Evolutionary conservation across 1,140 invertebrate genomes (phyloP).

Genomic region (Drosophila pectinifera): DNA sequence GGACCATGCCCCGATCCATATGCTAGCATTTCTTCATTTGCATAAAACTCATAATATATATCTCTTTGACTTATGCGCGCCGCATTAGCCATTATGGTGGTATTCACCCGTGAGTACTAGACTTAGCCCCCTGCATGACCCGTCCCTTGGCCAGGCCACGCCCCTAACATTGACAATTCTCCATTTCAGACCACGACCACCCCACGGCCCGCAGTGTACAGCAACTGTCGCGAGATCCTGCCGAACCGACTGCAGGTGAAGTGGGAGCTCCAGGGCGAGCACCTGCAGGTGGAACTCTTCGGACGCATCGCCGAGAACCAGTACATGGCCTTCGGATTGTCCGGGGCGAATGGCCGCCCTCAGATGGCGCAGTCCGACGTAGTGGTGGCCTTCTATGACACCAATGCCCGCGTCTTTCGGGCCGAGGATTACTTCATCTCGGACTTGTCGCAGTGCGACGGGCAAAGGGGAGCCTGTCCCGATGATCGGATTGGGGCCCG

Average conservation of each 20-base stretch:
- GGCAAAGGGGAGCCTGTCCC: constrained; percentile 93
- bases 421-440: constrained; percentile 95
- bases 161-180: constrained; percentile 15
- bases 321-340: constrained; percentile 95
- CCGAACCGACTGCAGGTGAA: constrained; percentile 92
- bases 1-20: constrained; percentile 26
- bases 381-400: constrained; percentile 92
- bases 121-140: constrained; percentile 63
- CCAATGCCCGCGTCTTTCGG: constrained; percentile 88
- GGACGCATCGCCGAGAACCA: constrained; percentile 92
- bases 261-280: constrained; percentile 91
- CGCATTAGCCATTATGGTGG: constrained; percentile 93
- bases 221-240: constrained; percentile 92
- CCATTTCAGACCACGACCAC: constrained; percentile 87
- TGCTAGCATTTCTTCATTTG: constrained; percentile 61
- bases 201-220: constrained; percentile 86
- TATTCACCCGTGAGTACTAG: constrained; percentile 93
- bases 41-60: constrained; percentile 75
- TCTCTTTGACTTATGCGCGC: constrained; percentile 73
- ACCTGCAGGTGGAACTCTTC: constrained; percentile 91
- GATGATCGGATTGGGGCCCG: constrained; percentile 92
- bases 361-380: constrained; percentile 93
- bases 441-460: constrained; percentile 92
- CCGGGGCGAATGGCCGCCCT: constrained; percentile 89
- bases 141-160: neutral